phyloP scores from a whole-genome alignment of 1,140 invertebrate genomes.

The Drosophila novamexicana region DNA sequence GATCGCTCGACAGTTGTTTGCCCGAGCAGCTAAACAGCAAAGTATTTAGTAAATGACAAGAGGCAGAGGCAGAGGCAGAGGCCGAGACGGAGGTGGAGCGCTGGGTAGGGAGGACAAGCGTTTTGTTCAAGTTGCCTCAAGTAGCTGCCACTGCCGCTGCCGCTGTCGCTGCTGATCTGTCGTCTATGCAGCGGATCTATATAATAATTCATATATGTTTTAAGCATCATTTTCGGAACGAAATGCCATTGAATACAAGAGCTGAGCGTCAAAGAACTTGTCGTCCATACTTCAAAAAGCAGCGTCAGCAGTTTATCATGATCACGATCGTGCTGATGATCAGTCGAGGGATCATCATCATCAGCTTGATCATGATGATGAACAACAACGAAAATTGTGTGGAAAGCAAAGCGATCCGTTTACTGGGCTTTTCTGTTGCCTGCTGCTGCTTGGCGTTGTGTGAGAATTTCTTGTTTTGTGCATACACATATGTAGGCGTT shows the following conservation, averaged over 20 bases:
- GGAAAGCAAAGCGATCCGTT: slow-evolving; percentile 43
- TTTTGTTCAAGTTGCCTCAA: slow-evolving; percentile 46
- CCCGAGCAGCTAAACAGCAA: slow-evolving; percentile 54
- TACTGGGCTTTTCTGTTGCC: slow-evolving; percentile 3
- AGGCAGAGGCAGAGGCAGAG: background rate
- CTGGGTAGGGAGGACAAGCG: background rate
- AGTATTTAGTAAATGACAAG: slow-evolving; percentile 77
- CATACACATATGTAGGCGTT: slow-evolving; percentile 30
- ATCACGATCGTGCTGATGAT: slow-evolving; percentile 21
- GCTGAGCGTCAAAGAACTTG: slow-evolving; percentile 60
- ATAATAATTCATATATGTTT: slow-evolving; percentile 75
- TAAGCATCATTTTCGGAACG: slow-evolving; percentile 55
- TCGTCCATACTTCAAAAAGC: slow-evolving; percentile 67
- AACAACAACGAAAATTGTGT: slow-evolving; percentile 42
- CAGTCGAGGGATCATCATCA: background rate
- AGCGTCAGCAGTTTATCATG: slow-evolving; percentile 61
- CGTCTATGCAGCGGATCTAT: slow-evolving; percentile 73
- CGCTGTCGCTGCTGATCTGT: slow-evolving; percentile 48
- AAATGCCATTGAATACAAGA: slow-evolving; percentile 50
- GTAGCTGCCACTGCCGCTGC: slow-evolving; percentile 30
- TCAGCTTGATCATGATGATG: background rate
- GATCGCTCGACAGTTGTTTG: slow-evolving; percentile 66
- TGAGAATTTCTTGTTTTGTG: slow-evolving; percentile 36
- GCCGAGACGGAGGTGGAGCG: background rate
- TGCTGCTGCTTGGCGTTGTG: slow-evolving; percentile 14